Base-by-base conservation (phyloP, 2,113 vertebrate species). In the Syngnathus floridae region DNA sequence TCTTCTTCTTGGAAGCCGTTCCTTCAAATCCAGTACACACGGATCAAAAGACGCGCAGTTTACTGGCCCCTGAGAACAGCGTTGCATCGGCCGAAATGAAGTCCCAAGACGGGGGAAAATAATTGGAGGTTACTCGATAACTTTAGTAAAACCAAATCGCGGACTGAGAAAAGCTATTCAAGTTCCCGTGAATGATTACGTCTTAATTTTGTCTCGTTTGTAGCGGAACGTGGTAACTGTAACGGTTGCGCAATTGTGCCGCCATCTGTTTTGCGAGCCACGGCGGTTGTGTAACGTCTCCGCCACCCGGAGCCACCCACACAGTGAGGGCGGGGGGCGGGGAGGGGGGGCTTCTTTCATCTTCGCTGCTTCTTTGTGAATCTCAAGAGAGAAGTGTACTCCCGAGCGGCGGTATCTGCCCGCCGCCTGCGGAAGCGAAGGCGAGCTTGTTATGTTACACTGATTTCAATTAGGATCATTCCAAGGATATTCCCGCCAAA, bases 391-490 rank as follows among this genome's bases (percentile, higher is more conserved):
- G 72, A 70, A 64, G 66, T 40, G 64, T 71, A 66, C 67, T 62
- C 26, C 21, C 2, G 22, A 70, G 76, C 52, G 64, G 37, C 61
- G 77, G 68, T 43, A 31, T 31, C 26, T 56, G 71, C 67, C 67
- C 4, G 21, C 70, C 31, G 76, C 75, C 38, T n/a, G 11, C 59
- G 38, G n/a, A 22, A 41, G 59, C 38, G 63, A 66, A 77, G 72
- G 65, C 26, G 26, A 31, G 26, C 26, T 77, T 74, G 75, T 76
- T 74, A 61, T 69, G 79, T 81, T 73, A 61, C 59, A 74, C 75
- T 69, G 72, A 84, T 90, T 85, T 87, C 80, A 88, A 88, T 81
- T 69, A 75, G 73, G 82, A 74, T 81, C 57, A 80, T 86, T 86
- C 68, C 49, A 60, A 81, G 72, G 67, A 31, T 69, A 69, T 73